phyloP scores from a whole-genome alignment of 2,797 vertebrate species.

The Dromococcyx pavoninus region DNA sequence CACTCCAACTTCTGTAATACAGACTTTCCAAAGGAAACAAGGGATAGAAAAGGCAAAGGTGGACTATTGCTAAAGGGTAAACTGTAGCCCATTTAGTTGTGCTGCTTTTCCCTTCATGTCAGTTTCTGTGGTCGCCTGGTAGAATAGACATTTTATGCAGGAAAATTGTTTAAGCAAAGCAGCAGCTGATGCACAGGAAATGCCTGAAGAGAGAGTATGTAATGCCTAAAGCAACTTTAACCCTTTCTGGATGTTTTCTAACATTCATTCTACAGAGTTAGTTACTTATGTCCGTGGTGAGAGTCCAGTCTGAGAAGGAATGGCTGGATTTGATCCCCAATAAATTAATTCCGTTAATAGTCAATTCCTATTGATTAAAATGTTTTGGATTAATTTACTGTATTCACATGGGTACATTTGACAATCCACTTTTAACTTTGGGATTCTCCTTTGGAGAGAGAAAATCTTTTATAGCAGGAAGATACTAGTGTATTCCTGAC shows the following conservation, averaged over 20 bases:
- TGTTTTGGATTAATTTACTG: background rate
- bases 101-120: background rate
- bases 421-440: background rate
- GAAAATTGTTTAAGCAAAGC: background rate
- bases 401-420: background rate
- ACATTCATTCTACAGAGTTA: background rate
- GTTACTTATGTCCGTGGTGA: background rate
- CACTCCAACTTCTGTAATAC: background rate
- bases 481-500: background rate
- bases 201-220: background rate
- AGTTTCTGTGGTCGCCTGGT: background rate
- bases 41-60: background rate
- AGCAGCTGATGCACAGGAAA: background rate
- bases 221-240: background rate
- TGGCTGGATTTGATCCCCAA: background rate
- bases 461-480: background rate
- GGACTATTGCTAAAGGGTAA: background rate
- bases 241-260: background rate
- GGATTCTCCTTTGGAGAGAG: background rate
- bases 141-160: background rate
- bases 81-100: background rate
- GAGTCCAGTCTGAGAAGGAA: background rate
- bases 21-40: background rate
- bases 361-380: background rate
- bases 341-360: background rate